Base-by-base conservation (phyloP, 2,888 invertebrate species). In the Molorchus minor region DNA sequence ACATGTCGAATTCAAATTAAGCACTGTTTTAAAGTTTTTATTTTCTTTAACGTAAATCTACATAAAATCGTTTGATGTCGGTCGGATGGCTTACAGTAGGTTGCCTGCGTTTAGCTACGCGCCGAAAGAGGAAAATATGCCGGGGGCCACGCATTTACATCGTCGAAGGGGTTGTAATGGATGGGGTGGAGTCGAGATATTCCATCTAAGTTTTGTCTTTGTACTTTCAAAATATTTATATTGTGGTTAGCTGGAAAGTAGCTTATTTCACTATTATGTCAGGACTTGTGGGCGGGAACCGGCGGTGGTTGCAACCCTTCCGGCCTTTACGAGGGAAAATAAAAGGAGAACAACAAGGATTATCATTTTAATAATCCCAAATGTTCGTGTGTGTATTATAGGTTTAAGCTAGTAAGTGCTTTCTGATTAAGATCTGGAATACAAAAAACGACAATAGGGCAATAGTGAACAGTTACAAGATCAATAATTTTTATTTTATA, bases 41-140 rank as follows among this genome's bases (percentile, higher is more conserved):
- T 79, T 79, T 79, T 79, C 79, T 79, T 78, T 78, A 69, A 68
- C 59, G 65, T 44, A 46, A 77, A 79, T 79, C 79, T 79, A 79
- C 79, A 79, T 79, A 79, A 79, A 79, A 77, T 75, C 79, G 76
- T 79, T 79, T 79, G 79, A 79, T 77, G 78, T 78, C 72, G 71
- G 71, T 67, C 73, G 73, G 71, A 75, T 78, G 77, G 77, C 78
- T 79, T 76, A 74, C 72, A 74, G 72, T 69, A 70, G 74, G 71
- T 72, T 75, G 73, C 61, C 69, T 72, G 71, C 69, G 72, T 71
- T 67, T 67, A 44, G 72, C 73, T 72, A 72, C 68, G 68, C 70
- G 71, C 70, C 70, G 66, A 65, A 56, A 66, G 67, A 75, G 73
- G 69, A 71, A 69, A 70, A 67, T 69, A 71, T 65, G 76, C 78